Evolutionary conservation across 23 tunicate species (phyloP), one percentile per base, ranked within the genome.

Genomic region (Pegea sp.): DNA sequence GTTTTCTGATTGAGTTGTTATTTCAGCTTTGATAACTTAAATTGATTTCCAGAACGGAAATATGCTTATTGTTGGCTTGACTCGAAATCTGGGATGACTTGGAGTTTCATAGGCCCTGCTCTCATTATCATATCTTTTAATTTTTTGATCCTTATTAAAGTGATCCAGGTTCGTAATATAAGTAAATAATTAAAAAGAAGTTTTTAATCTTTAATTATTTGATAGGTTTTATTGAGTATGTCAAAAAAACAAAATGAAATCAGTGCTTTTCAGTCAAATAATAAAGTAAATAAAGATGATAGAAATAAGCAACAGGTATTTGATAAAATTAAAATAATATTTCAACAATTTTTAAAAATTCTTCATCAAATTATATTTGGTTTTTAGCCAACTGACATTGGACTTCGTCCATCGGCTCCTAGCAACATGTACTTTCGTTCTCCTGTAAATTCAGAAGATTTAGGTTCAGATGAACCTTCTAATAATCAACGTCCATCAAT

Each of bases 41-140:
- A n/a, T n/a, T n/a, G n/a, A 56, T n/a, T 58, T 51, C 24, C 56
- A 59, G 68, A 38, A 26, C 18, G 22, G 31, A 69, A 69, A 49
- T 78, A 69, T 38, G 69, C 54, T 3, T 54, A 18, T 26, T 80
- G 93, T 33, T 80, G 93, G 93, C 61, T 80, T 34, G 56, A 62
- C 27, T 29, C 68, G 18, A 25, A 49, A n/a, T 71, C 80, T 1
- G 79, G 80, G 6, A 80, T 80, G 93, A 64, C 67, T 3, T 80
- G 74, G 74, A 34, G 75, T 19, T 80, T 80, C 51, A 63, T 80
- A 28, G 74, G 24, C 2, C 93, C 93, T 0, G 93, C 80, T 1
- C 19, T 80, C 28, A 51, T 57, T 25, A 76, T 80, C 27, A 66
- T 80, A 30, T n/a, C 55, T 1, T 48, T 80, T 24, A 80, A 80